phyloP scores from a whole-genome alignment of 1,140 invertebrate species.

The Drosophila varians region DNA sequence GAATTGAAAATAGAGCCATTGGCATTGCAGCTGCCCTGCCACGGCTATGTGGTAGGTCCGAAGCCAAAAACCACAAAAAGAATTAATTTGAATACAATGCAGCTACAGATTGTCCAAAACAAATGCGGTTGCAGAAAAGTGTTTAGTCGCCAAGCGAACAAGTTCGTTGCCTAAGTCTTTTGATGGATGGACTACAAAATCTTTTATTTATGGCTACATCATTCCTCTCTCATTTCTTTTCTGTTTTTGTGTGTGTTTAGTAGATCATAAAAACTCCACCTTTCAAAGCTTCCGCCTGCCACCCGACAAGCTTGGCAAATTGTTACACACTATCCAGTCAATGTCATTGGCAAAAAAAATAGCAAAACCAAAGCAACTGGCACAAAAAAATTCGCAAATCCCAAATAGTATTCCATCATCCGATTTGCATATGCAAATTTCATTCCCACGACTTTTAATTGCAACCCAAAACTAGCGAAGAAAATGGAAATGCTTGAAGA shows the following conservation, averaged over 20 bases:
- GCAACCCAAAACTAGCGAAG: slow-evolving; percentile 22
- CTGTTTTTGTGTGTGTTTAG: slow-evolving; percentile 23
- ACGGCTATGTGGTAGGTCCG: slow-evolving; percentile 40
- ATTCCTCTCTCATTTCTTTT: slow-evolving; percentile 18
- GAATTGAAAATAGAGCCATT: slow-evolving; percentile 65
- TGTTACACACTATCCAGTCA: slow-evolving; percentile 52
- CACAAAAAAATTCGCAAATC: slow-evolving; percentile 43
- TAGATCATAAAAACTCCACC: slow-evolving; percentile 26
- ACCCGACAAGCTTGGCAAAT: slow-evolving; percentile 38
- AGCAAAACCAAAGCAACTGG: slow-evolving; percentile 19
- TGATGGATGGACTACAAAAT: slow-evolving; percentile 27
- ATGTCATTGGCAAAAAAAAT: slow-evolving; percentile 62
- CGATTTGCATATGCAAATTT: slow-evolving; percentile 73
- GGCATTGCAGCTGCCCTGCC: slow-evolving; percentile 28
- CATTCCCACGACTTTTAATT: slow-evolving; percentile 78
- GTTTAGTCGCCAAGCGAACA: slow-evolving; percentile 8
- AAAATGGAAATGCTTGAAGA: slow-evolving; percentile 31
- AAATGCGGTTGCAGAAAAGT: slow-evolving; percentile 12
- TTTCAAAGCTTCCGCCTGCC: slow-evolving; percentile 42
- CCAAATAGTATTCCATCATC: slow-evolving; percentile 45
- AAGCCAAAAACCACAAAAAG: slow-evolving; percentile 39
- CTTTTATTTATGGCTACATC: slow-evolving; percentile 25
- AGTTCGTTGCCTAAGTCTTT: slow-evolving; percentile 72
- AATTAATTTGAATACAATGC: slow-evolving; percentile 75
- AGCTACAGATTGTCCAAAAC: slow-evolving; percentile 51